Evolutionary conservation across 2,888 invertebrate species (phyloP).

Genomic region (Leucoma salicis): DNA sequence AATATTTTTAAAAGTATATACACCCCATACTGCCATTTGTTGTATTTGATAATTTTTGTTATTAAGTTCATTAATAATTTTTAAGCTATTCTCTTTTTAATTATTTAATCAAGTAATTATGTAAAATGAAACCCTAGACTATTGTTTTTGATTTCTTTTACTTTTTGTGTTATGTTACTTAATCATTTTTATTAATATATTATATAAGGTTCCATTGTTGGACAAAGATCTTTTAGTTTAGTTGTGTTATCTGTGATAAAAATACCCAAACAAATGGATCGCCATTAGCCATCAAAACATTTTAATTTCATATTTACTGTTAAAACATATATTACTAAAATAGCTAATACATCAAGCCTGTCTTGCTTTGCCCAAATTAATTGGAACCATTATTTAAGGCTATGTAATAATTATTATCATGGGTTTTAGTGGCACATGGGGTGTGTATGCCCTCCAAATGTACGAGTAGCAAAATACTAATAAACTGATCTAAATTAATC

Average conservation of each 20-base stretch:
- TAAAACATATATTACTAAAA: no score
- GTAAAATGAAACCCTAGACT: neutral
- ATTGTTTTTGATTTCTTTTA: neutral
- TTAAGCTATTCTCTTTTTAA: neutral
- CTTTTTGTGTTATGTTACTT: neutral
- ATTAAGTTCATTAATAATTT: neutral
- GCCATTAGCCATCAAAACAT: neutral
- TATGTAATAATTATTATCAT: neutral
- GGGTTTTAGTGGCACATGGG: neutral
- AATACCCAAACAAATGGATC: neutral
- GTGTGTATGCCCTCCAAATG: neutral
- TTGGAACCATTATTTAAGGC: neutral
- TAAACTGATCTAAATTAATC: constrained; percentile 23
- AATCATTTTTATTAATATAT: neutral
- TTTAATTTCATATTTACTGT: no score
- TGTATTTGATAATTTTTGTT: neutral
- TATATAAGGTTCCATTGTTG: neutral
- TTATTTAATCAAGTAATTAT: neutral
- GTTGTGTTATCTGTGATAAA: neutral
- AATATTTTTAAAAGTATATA: constrained; percentile 16
- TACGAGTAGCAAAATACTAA: neutral
- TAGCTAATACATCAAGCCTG: no score
- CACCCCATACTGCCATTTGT: neutral
- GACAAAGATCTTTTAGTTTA: neutral
- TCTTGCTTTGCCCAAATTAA: neutral